These are phyloP conservation scores for Heteropelma amictum DNA, from an alignment of 2,888 invertebrate genomes.

Conservation along the genomic window DNA sequence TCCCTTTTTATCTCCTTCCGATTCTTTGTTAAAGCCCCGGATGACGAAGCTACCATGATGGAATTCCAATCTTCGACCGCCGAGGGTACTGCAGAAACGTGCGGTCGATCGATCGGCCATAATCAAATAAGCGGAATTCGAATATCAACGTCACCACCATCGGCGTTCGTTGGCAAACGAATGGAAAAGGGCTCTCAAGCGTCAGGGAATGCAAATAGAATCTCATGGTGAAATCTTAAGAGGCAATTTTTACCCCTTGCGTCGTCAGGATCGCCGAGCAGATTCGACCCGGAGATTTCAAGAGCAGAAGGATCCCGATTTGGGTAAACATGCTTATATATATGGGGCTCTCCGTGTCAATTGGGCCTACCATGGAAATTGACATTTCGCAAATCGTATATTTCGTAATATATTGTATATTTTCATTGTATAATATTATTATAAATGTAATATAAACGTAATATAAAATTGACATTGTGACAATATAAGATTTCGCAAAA, in stretches of 20 bases:
- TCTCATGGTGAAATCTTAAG: conserved; percentile 55
- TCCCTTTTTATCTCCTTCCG: background rate
- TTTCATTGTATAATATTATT: too few species aligned
- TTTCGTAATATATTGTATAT: too few species aligned
- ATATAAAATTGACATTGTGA: too few species aligned
- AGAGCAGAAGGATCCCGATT: background rate
- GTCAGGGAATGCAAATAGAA: conserved; percentile 54
- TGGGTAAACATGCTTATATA: conserved; percentile 1
- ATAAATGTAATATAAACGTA: too few species aligned
- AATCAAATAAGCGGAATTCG: conserved; percentile 70
- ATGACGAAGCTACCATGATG: conserved; percentile 19
- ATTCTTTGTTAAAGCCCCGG: background rate
- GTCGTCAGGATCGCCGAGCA: conserved; percentile 48
- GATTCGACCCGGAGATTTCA: conserved; percentile 51
- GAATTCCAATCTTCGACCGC: conserved; percentile 43
- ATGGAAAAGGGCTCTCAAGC: conserved; percentile 27
- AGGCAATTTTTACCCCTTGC: conserved; percentile 52
- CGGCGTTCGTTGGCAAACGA: conserved; percentile 48
- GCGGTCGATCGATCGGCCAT: conserved; percentile 65
- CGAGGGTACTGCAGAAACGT: conserved; percentile 3
- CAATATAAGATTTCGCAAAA: too few species aligned
- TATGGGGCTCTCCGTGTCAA: too few species aligned
- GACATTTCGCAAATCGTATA: too few species aligned
- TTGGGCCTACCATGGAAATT: too few species aligned
- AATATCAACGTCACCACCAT: conserved; percentile 62